Conservation (phyloP, 2,888 invertebrate genomes). For the Spilosoma lubricipeda region DNA sequence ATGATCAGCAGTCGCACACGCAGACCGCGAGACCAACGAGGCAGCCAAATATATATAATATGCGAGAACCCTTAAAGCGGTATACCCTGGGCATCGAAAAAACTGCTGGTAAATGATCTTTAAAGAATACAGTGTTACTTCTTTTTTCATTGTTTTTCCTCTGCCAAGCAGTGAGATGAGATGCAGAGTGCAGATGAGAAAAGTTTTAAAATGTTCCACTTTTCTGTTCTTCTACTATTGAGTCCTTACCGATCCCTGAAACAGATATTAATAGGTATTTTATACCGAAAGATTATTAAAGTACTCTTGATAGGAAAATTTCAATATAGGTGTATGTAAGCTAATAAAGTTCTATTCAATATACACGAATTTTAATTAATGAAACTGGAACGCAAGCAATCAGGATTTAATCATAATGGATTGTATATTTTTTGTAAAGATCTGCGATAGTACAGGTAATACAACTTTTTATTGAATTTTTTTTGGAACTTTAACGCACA, state of each 20-base stretch:
- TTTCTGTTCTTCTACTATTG: not conserved
- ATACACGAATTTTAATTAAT: not conserved
- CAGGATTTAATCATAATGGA: not conserved
- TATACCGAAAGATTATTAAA: not conserved
- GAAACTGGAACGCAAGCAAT: not conserved
- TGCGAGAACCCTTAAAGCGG: no score
- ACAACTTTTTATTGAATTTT: no score
- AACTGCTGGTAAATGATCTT: not conserved
- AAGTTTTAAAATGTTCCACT: no score
- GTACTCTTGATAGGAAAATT: no score
- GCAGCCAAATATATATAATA: no score
- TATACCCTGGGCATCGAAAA: not conserved
- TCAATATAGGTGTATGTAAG: not conserved
- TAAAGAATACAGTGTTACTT: not conserved
- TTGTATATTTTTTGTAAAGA: not conserved
- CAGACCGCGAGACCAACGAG: no score
- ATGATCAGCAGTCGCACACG: no score
- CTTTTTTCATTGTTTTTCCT: not conserved
- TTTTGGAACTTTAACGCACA: no score
- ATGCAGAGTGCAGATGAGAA: no score
- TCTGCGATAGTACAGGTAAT: not conserved
- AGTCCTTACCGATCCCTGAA: not conserved
- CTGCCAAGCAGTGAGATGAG: not conserved
- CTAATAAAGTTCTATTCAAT: not conserved
- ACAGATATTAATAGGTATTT: not conserved